Evolutionary conservation across 1,140 invertebrate species (phyloP), one percentile per base, ranked within the genome.

Genomic region (Hypothenemus hampei): DNA sequence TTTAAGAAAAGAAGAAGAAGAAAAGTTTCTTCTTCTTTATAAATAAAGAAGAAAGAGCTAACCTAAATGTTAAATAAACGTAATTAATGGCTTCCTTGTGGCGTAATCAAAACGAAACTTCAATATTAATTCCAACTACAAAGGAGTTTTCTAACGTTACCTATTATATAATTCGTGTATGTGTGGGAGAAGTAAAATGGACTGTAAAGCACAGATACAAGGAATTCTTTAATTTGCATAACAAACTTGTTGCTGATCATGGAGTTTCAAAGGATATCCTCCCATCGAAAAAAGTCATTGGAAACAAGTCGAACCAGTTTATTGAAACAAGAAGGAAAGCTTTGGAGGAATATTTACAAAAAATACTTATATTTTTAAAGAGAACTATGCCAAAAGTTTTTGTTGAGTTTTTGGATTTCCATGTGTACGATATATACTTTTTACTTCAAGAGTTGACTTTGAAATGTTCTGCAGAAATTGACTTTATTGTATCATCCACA

Each of bases 171-270:
- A 83, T 91, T 23, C 73, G 78, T 60, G 76, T 90, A 21, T 77
- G 71, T 39, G 73, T 93, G 13, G 84, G 81, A 1, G 71, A 79
- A 35, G 78, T 88, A 57, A 78, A 81, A 37, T 97, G 93, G 93
- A 81, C 75, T 33, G 83, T 95, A 1, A 82, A 80, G 60, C 86
- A 91, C 66, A 79, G 92, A 41, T 97, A 94, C 71, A 91, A 81
- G 66, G 90, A 94, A 61, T 97, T 97, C 72, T 81, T 83, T 45
- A 86, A 90, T 33, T 76, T 97, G 4, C 88, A 97, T 68, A 86
- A 91, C 11, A 84, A 83, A 65, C 77, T 96, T 5, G 81, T 90
- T 0, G 62, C 72, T 16, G 86, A 90, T 59, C 83, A 89, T 68
- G 83, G 87, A 13, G 82, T 93, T 1, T 79, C 82, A 16, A 91